These are phyloP conservation scores for Trialeurodes vaporariorum DNA, from an alignment of 1,140 invertebrate species.

Conservation along the genomic window DNA sequence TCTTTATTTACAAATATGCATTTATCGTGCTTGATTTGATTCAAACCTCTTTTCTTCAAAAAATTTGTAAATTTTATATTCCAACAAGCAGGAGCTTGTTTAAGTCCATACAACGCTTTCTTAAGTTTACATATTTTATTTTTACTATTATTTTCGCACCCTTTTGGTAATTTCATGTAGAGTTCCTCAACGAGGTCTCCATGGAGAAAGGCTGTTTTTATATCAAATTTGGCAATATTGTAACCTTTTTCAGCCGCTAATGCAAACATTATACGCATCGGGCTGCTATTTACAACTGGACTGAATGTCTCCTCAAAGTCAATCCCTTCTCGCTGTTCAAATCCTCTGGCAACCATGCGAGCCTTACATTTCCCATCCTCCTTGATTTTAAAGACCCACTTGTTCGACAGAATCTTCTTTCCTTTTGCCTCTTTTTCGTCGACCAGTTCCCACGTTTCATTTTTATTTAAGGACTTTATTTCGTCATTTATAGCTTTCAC, in stretches of 20 bases:
- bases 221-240: conserved; percentile 17
- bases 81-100: conserved; percentile 28
- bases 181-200: not conserved
- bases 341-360: conserved; percentile 19
- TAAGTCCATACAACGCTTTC: conserved; percentile 23
- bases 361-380: conserved; percentile 17
- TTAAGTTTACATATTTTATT: conserved; percentile 9
- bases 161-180: conserved; percentile 6
- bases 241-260: conserved; percentile 27
- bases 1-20: conserved; percentile 20
- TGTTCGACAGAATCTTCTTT: conserved; percentile 25
- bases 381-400: conserved; percentile 23
- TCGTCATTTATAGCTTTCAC: conserved; percentile 21
- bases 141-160: not conserved
- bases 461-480: conserved; percentile 19
- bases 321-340: conserved; percentile 18
- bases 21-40: conserved; percentile 17
- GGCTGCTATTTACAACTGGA: conserved; percentile 23
- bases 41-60: conserved; percentile 23
- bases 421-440: conserved; percentile 24
- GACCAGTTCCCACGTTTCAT: conserved; percentile 30
- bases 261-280: conserved; percentile 26
- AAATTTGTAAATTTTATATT: conserved; percentile 27
- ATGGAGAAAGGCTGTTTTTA: conserved; percentile 7
- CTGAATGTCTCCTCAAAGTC: conserved; percentile 26